Conservation (phyloP, 2,888 invertebrate species). For the Volucella inanis region DNA sequence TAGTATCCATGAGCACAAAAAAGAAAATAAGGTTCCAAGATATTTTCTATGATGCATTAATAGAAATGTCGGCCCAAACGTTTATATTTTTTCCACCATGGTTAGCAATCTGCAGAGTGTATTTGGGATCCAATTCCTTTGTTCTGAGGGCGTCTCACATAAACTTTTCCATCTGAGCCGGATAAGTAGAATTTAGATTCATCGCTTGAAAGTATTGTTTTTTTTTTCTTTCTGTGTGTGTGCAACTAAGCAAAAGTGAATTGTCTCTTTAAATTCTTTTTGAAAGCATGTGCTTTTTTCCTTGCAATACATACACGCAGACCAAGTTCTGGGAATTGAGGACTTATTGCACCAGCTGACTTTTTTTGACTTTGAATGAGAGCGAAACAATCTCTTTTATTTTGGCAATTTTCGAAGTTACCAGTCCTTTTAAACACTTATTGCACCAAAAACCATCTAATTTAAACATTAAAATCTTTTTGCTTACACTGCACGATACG, state of each 20-base stretch:
- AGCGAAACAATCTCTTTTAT: background rate
- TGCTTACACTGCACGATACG: background rate
- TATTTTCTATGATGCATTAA: background rate
- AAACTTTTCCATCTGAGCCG: background rate
- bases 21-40: background rate
- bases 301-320: constrained; percentile 9
- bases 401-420: background rate
- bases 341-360: background rate
- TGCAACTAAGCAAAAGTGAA: background rate
- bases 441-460: constrained; percentile 3
- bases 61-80: background rate
- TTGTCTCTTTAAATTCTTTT: constrained; percentile 4
- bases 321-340: background rate
- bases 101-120: background rate
- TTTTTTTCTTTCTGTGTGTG: too few species aligned
- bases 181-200: background rate
- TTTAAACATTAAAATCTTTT: background rate
- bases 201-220: background rate
- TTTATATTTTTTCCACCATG: too few species aligned
- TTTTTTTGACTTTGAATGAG: background rate
- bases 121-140: background rate
- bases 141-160: background rate
- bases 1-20: background rate
- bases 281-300: constrained; percentile 9
- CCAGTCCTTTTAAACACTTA: background rate